phyloP scores from a whole-genome alignment of 2,888 invertebrate genomes.

The Aphodius granarius region DNA sequence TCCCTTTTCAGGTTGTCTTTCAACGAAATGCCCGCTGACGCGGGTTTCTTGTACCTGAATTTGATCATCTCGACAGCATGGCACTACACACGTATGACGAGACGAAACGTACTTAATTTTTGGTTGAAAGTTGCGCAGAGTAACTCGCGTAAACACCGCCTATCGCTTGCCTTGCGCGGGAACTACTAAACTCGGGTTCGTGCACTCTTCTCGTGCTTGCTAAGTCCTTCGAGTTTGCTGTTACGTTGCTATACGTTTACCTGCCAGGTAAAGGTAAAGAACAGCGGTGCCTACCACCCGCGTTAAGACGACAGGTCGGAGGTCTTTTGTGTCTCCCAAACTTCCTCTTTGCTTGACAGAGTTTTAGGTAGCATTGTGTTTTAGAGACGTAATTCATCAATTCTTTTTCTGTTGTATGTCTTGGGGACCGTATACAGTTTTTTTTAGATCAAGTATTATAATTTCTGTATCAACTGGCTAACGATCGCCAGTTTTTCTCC shows the following conservation, averaged over 20 bases:
- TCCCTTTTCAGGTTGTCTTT: neutral
- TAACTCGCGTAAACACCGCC: neutral
- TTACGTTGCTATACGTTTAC: neutral
- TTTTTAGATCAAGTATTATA: neutral
- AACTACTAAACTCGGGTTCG: slow-evolving; percentile 29
- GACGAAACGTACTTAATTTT: neutral
- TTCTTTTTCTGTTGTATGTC: neutral
- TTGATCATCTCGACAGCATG: slow-evolving; percentile 48
- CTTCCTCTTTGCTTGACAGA: neutral
- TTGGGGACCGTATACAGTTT: neutral
- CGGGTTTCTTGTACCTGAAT: slow-evolving; percentile 50
- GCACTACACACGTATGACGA: neutral
- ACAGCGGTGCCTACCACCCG: neutral
- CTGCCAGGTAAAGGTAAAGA: neutral
- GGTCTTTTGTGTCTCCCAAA: neutral
- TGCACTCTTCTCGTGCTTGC: slow-evolving; percentile 16
- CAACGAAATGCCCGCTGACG: neutral
- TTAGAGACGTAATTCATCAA: neutral
- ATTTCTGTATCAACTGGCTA: neutral
- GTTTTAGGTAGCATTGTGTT: neutral
- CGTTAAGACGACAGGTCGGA: neutral
- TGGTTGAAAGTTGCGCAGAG: neutral
- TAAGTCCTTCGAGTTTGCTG: neutral
- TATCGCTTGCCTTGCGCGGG: neutral
- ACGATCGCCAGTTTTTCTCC: neutral